Evolutionary conservation across 2,113 vertebrate genomes (phyloP).

Genomic region (Plectropomus leopardus): DNA sequence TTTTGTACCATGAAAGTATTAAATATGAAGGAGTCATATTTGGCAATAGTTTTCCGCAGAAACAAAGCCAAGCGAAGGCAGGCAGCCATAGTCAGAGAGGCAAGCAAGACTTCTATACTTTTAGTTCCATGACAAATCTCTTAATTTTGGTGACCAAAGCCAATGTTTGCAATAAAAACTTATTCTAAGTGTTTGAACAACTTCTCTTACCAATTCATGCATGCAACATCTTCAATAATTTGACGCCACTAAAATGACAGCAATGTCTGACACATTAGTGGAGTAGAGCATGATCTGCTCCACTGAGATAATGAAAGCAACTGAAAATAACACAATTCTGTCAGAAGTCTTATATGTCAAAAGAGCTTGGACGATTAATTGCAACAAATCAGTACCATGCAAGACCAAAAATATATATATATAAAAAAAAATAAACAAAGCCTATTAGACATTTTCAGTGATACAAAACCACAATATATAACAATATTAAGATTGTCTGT

Average conservation of each 20-base stretch:
- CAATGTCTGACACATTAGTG: background rate
- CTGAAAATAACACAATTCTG: slow-evolving; percentile 37
- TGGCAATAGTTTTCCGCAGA: too few relatives aligned
- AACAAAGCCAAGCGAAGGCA: too few relatives aligned
- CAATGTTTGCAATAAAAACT: too few relatives aligned
- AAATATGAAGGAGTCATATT: background rate
- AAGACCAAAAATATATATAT: too few relatives aligned
- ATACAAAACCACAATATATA: background rate
- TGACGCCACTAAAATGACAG: background rate
- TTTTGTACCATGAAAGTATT: background rate
- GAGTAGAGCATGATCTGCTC: background rate
- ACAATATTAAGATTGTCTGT: background rate
- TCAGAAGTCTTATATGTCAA: slow-evolving; percentile 7
- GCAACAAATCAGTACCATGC: background rate
- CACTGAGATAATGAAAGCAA: slow-evolving; percentile 26
- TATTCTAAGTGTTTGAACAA: background rate
- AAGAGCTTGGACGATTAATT: background rate
- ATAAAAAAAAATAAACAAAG: background rate
- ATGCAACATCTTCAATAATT: background rate
- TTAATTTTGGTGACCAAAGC: too few relatives aligned
- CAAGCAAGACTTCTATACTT: too few relatives aligned
- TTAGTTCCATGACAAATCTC: too few relatives aligned
- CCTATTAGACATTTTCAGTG: background rate
- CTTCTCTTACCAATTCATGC: background rate
- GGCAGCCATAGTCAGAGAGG: too few relatives aligned